phyloP scores from a whole-genome alignment of 2,888 invertebrate species.

The Coremacera marginata region DNA sequence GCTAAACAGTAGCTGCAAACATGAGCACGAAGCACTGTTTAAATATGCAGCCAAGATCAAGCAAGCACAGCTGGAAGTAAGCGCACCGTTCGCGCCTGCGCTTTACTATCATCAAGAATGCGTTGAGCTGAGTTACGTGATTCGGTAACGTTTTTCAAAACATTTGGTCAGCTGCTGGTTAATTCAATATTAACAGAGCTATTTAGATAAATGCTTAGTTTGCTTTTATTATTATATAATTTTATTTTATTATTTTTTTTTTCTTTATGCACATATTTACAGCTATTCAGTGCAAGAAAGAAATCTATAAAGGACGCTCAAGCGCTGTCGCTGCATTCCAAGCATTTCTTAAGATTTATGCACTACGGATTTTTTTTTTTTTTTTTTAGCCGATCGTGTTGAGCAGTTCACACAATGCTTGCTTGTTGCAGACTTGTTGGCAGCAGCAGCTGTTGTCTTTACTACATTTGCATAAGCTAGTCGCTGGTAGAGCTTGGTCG shows the following conservation, averaged over 20 bases:
- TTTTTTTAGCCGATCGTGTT: neutral
- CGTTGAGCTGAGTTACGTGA: conserved; percentile 19
- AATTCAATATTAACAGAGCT: conserved; percentile 22
- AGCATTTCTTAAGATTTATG: conserved; percentile 18
- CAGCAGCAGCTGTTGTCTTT: conserved; percentile 26
- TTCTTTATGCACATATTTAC: neutral
- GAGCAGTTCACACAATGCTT: neutral
- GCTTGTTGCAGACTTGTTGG: neutral
- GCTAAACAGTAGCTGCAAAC: conserved; percentile 33
- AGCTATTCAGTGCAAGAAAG: neutral
- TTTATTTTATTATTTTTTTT: too few relatives aligned
- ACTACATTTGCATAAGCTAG: conserved; percentile 49
- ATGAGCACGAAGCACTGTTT: conserved; percentile 4
- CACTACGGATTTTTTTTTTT: neutral
- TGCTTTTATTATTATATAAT: too few relatives aligned
- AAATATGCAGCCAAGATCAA: neutral
- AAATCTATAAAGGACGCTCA: neutral
- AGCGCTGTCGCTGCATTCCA: neutral
- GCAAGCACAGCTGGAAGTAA: neutral
- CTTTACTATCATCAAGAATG: neutral
- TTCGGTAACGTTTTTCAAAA: conserved; percentile 14
- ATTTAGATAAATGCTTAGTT: too few relatives aligned
- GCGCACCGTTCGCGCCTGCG: too few relatives aligned
- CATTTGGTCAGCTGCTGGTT: neutral
- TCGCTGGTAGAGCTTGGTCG: neutral